Percentiles rank a stretch among this genome's conserved stretches.
Evolutionary conservation across 2,888 invertebrate genomes (phyloP).

Genomic region (Adela reaumurella): DNA sequence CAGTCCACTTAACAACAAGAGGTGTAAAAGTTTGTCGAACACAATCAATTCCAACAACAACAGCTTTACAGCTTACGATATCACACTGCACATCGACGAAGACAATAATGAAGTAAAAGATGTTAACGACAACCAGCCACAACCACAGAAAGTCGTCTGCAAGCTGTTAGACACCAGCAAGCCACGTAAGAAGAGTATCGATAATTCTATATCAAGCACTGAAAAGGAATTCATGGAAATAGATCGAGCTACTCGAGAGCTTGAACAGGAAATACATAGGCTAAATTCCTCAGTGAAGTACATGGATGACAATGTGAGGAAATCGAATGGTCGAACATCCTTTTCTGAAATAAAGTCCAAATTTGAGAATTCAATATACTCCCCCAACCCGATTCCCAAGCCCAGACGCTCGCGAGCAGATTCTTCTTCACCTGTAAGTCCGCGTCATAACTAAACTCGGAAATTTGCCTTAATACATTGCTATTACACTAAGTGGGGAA

Average conservation of each 20-base stretch:
- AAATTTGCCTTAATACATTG: too few relatives aligned
- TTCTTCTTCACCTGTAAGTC: conserved; percentile 22
- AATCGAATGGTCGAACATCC: conserved; percentile 28
- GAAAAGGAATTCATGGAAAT: conserved; percentile 49
- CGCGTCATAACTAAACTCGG: neutral
- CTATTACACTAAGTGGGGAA: too few relatives aligned
- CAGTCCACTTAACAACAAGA: conserved; percentile 32
- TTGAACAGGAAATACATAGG: conserved; percentile 45
- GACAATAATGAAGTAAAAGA: neutral
- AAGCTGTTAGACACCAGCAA: conserved; percentile 28
- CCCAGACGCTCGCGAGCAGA: conserved; percentile 52
- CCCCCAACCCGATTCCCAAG: conserved; percentile 56
- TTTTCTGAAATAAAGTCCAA: conserved; percentile 49
- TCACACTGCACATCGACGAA: conserved; percentile 25
- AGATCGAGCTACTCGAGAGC: conserved; percentile 40
- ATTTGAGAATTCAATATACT: conserved; percentile 48
- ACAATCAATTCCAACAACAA: conserved; percentile 21
- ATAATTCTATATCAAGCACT: conserved; percentile 39
- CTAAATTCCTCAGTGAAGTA: conserved; percentile 43
- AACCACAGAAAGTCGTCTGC: conserved; percentile 37
- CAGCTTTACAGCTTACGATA: conserved; percentile 31
- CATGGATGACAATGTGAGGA: conserved; percentile 27
- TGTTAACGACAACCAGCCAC: conserved; percentile 18
- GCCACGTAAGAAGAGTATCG: conserved; percentile 35
- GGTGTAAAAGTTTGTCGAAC: conserved; percentile 43